A percentile compares a stretch with the other conserved stretches of the same genome.
These are phyloP conservation scores for Micropoecilia bifurca DNA, from an alignment of 2,797 vertebrate genomes.

Conservation along the genomic window DNA sequence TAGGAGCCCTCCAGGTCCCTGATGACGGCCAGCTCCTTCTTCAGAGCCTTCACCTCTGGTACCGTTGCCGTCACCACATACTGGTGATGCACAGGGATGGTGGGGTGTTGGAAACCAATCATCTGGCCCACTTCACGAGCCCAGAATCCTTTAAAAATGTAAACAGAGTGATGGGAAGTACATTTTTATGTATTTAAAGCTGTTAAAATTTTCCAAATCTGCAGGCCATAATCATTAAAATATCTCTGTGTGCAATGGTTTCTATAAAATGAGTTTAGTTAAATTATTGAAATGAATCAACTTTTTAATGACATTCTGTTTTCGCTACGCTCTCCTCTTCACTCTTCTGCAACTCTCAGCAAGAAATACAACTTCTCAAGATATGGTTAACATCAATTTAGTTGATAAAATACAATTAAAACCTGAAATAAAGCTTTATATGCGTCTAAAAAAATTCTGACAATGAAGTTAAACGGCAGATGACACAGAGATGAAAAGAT, in stretches of 20 bases:
- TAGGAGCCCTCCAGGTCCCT: slow-evolving; percentile 95
- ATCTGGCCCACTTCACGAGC: slow-evolving; percentile 92
- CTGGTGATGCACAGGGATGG: slow-evolving; percentile 96
- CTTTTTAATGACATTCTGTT: too few relatives aligned
- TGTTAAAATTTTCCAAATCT: not conserved
- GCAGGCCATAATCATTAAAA: not conserved
- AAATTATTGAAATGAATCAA: not conserved
- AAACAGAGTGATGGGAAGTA: not conserved
- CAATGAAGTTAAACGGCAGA: not conserved
- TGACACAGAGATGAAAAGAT: not conserved
- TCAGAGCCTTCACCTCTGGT: slow-evolving; percentile 94
- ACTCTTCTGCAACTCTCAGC: too few relatives aligned
- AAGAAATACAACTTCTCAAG: too few relatives aligned
- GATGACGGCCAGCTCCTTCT: slow-evolving; percentile 91
- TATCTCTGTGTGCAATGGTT: not conserved
- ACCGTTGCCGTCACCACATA: slow-evolving; percentile 93
- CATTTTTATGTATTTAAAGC: not conserved
- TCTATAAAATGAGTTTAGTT: not conserved
- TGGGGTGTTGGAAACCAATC: slow-evolving; percentile 92
- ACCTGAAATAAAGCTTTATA: not conserved
- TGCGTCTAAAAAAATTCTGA: not conserved
- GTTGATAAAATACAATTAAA: too few relatives aligned
- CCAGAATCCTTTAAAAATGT: slow-evolving; percentile 89
- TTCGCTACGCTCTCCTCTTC: too few relatives aligned
- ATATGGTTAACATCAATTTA: too few relatives aligned